A percentile compares a stretch with the other conserved stretches of the same genome.
Conservation (phyloP, 2,888 invertebrate species). For the Loripinus fragilis region DNA sequence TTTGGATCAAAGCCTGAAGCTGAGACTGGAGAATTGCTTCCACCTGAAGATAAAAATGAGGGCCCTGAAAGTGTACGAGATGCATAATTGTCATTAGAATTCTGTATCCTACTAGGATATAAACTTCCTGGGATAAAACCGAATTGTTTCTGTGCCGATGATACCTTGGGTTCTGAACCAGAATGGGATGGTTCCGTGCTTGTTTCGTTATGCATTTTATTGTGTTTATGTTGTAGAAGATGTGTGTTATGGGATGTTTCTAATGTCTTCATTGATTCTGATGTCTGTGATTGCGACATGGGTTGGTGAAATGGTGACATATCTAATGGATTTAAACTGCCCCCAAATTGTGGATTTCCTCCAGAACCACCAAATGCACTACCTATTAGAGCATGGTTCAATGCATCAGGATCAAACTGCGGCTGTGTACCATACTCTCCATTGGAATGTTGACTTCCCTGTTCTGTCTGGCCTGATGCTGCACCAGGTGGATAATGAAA, state of each 20-base stretch:
- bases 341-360: background rate
- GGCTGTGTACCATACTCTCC: slow-evolving; percentile 20
- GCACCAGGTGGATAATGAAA: background rate
- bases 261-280: background rate
- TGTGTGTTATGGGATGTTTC: background rate
- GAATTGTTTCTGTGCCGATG: background rate
- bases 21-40: background rate
- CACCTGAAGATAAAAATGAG: background rate
- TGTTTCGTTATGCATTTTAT: background rate
- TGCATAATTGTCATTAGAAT: too few species aligned
- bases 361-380: background rate
- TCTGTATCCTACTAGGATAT: background rate
- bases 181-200: background rate
- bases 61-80: background rate
- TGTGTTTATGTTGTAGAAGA: background rate
- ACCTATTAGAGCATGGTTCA: slow-evolving; percentile 34
- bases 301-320: background rate
- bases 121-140: slow-evolving; percentile 47
- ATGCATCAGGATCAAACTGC: slow-evolving; percentile 29
- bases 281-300: background rate
- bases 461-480: background rate
- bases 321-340: background rate
- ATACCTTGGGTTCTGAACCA: background rate
- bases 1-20: slow-evolving; percentile 42
- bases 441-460: background rate